Evolutionary conservation across 2,113 vertebrate genomes (phyloP).

Genomic region (Rhinichthys klamathensis): DNA sequence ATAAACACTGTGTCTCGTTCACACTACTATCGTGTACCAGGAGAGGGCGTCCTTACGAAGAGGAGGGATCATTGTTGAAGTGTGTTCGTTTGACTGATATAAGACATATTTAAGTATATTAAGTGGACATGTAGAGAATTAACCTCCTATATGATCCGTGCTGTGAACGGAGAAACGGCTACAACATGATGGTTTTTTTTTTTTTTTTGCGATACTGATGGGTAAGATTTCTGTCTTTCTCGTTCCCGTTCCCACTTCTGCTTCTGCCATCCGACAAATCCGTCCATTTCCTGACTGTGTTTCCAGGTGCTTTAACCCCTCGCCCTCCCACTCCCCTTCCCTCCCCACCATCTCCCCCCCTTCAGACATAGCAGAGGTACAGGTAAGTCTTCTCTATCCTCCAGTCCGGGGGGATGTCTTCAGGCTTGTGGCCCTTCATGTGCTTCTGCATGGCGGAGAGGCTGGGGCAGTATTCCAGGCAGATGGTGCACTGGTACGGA

Average conservation of each 20-base stretch:
- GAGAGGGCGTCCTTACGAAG: constrained; percentile 33
- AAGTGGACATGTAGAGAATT: constrained; percentile 23
- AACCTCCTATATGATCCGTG: constrained; percentile 46
- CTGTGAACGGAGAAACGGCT: not conserved
- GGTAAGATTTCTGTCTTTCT: constrained; percentile 44
- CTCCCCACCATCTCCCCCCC: not conserved
- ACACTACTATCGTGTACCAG: constrained; percentile 6
- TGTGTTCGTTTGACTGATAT: constrained; percentile 21
- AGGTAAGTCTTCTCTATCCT: constrained; percentile 99
- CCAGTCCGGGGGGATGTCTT: constrained; percentile 98
- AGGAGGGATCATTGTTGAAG: not conserved
- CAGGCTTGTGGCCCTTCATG: constrained; percentile 98
- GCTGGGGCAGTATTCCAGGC: constrained; percentile 98
- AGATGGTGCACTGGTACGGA: constrained; percentile 99
- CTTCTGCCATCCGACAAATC: constrained; percentile 33
- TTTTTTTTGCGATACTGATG: constrained; percentile 32
- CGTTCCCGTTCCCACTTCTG: not conserved
- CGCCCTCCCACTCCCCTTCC: not conserved
- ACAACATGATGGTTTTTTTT: constrained; percentile 33
- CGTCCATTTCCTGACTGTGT: constrained; percentile 21
- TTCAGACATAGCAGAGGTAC: constrained; percentile 95
- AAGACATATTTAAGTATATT: not conserved
- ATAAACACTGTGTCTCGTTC: constrained; percentile 20
- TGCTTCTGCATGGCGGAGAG: constrained; percentile 99
- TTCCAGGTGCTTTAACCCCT: constrained; percentile 19